Evolutionary conservation across 2,797 vertebrate genomes (phyloP).

Genomic region (Clarias laeviceps): DNA sequence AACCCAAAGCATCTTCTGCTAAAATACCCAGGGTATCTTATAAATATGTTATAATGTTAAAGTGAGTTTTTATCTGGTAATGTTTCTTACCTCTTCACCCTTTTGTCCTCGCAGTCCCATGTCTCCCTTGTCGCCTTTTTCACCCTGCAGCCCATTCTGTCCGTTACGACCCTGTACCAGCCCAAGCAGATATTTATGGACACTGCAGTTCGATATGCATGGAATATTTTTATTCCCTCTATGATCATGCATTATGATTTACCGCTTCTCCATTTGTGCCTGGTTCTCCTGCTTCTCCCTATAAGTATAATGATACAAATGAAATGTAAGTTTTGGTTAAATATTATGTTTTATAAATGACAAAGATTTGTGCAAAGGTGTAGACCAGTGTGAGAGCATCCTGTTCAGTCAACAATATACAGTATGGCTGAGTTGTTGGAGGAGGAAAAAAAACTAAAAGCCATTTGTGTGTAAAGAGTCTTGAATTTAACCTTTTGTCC

Average conservation of each 20-base stretch:
- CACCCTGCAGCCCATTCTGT: conserved; percentile 77
- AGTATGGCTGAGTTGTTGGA: not conserved
- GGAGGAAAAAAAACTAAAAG: not conserved
- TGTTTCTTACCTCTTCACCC: conserved; percentile 74
- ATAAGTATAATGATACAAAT: conserved; percentile 33
- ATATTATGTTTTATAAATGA: not conserved
- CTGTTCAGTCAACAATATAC: not conserved
- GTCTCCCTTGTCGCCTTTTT: conserved; percentile 84
- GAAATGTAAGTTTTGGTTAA: not conserved
- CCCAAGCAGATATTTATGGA: not conserved
- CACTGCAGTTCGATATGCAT: not conserved
- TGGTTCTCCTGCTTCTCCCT: conserved; percentile 85
- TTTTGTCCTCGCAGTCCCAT: conserved; percentile 78
- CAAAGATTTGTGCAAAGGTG: not conserved
- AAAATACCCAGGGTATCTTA: not conserved
- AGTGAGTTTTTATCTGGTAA: not conserved
- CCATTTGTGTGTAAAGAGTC: not conserved
- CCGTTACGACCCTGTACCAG: conserved; percentile 79
- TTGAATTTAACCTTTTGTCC: conserved; percentile 83
- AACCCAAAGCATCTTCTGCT: not conserved
- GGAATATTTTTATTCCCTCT: not conserved
- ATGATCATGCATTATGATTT: conserved; percentile 45
- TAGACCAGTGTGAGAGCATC: not conserved
- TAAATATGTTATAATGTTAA: too few species aligned
- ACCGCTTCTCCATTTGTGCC: conserved; percentile 80